Conservation (phyloP, 2,797 vertebrate genomes). For the Heteromormyrus szaboi region DNA sequence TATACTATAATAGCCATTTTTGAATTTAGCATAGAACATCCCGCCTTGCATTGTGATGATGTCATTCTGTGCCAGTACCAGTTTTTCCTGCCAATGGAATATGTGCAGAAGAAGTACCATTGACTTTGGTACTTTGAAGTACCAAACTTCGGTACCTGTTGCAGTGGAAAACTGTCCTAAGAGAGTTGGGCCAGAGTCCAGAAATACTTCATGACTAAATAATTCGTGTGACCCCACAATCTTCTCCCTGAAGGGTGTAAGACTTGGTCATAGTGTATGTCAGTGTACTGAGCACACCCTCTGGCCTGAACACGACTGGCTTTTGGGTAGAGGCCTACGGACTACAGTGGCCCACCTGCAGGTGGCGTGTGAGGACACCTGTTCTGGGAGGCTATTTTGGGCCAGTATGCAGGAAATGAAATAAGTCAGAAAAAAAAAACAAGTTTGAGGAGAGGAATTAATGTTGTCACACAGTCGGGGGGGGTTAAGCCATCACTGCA, state of each 20-base stretch:
- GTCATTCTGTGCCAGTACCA: neutral
- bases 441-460: constrained; percentile 34
- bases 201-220: neutral
- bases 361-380: constrained; percentile 3
- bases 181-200: neutral
- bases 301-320: neutral
- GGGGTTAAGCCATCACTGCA: constrained; percentile 30
- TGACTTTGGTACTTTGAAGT: neutral
- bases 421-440: constrained; percentile 38
- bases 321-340: constrained; percentile 11
- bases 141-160: neutral
- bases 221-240: neutral
- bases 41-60: neutral
- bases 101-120: neutral
- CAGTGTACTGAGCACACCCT: neutral
- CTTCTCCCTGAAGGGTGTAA: neutral
- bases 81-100: neutral
- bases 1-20: neutral
- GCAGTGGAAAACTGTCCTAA: neutral
- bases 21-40: neutral
- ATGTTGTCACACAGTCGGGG: constrained; percentile 1
- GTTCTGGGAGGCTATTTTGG: constrained; percentile 25
- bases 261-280: neutral
- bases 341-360: neutral
- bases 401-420: constrained; percentile 32